Base-by-base conservation (phyloP, 2,888 invertebrate genomes). In the Caenorhabditis sp. region DNA sequence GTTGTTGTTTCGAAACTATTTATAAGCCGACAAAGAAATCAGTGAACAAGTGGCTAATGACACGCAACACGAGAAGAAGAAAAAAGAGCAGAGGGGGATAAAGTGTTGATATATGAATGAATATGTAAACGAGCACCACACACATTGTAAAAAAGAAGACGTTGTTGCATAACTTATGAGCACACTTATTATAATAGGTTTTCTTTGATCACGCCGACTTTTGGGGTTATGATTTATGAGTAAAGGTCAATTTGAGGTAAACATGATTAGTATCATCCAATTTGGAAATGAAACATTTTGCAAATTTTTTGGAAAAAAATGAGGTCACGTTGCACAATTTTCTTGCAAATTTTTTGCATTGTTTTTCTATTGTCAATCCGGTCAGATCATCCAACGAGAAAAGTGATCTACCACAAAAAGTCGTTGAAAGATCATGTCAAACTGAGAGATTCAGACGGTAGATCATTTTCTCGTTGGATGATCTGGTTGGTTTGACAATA, bases 31-130 rank as follows among this genome's bases (percentile, higher is more conserved):
- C 58, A 65, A 69, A 65, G 64, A 64, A 43, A 64, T 19, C 5
- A 19, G 17, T 23, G 37, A 54, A 62, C 31, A 27, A 60, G 54
- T 21, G 51, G 27, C 64, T 69, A 69, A 69, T 69, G 65, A 65
- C 69, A 69, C 65, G 69, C 69, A 69, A 69, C 69, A 69, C 61
- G 58, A 31, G 31, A 4, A 31, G 31, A 31, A 6, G 31, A 31
- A 31, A 10, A n/a, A 23, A 43, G n/a, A 62, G 36, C 17, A 31
- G 21, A 23, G 23, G n/a, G 26, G 53, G n/a, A n/a, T n/a, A n/a
- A n/a, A n/a, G n/a, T n/a, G 68, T 68, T 69, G 69, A 69, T 69
- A 64, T 64, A 69, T 51, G 69, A 69, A 68, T 68, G 68, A 55
- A 54, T 55, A 60, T 66, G 55, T 55, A 49, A 53, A 59, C 53